These are phyloP conservation scores for Nymphicus hollandicus DNA, from an alignment of 2,113 vertebrate genomes.

Conservation along the genomic window DNA sequence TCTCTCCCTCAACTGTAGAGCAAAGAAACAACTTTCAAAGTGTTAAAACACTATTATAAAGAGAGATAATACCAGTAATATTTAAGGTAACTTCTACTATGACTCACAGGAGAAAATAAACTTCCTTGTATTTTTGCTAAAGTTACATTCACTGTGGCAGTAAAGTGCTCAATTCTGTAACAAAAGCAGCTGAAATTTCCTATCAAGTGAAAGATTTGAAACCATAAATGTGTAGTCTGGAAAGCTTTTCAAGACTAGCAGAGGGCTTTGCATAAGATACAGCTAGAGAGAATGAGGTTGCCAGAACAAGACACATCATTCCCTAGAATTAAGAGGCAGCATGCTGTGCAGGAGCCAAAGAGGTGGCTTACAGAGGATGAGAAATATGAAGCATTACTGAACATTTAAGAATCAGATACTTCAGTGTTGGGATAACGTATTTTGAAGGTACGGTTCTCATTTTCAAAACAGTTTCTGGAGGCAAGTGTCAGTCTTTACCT, in stretches of 20 bases:
- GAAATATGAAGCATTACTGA: not conserved
- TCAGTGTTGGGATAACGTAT: not conserved
- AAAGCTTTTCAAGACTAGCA: not conserved
- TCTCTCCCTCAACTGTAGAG: not conserved
- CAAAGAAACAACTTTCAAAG: not conserved
- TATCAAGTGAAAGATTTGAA: not conserved
- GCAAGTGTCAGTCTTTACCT: not conserved
- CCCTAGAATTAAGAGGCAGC: not conserved
- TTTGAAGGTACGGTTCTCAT: not conserved
- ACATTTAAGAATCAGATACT: not conserved
- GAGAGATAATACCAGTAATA: not conserved
- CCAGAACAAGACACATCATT: not conserved
- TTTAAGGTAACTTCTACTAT: not conserved
- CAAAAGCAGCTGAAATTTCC: not conserved
- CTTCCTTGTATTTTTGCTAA: not conserved
- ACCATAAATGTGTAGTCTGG: not conserved
- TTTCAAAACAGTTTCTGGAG: not conserved
- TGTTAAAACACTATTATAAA: not conserved
- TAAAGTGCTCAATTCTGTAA: not conserved
- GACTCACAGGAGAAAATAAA: not conserved
- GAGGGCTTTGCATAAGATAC: not conserved
- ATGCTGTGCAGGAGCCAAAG: not conserved
- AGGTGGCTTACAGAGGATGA: not conserved
- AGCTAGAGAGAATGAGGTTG: not conserved
- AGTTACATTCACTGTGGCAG: not conserved